Conservation (phyloP, 2,113 vertebrate species). For the Sarotherodon lohbergeri region DNA sequence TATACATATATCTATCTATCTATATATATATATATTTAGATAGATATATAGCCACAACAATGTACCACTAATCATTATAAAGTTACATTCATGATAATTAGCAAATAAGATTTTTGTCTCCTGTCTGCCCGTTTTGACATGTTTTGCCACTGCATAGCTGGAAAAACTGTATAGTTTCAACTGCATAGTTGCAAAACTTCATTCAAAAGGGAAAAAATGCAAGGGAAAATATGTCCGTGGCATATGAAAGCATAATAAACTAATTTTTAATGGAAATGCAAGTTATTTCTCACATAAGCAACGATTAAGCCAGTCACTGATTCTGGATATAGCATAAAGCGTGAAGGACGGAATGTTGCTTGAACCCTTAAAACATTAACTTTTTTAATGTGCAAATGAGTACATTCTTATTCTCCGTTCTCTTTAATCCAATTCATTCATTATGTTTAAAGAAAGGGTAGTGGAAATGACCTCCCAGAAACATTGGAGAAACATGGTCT, state of each 20-base stretch:
- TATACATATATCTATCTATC: too few relatives aligned
- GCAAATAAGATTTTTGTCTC: not conserved
- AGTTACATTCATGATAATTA: not conserved
- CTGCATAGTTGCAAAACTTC: not conserved
- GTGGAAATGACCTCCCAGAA: not conserved
- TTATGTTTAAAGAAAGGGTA: not conserved
- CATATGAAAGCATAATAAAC: not conserved
- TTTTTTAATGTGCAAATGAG: not conserved
- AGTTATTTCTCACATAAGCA: not conserved
- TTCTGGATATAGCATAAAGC: not conserved
- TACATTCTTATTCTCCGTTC: not conserved
- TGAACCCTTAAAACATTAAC: not conserved
- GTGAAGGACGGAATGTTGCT: not conserved
- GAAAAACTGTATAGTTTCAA: not conserved
- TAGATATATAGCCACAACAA: too few relatives aligned
- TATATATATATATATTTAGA: too few relatives aligned
- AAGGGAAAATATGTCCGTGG: not conserved
- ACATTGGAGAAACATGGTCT: not conserved
- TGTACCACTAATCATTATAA: not conserved
- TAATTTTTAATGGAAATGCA: accelerated
- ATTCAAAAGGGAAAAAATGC: not conserved
- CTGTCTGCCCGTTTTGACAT: not conserved
- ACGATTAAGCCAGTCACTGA: not conserved
- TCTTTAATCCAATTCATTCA: not conserved
- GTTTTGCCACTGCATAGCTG: not conserved